These are phyloP conservation scores for Physocephala rufipes DNA, from an alignment of 2,888 invertebrate genomes.

Conservation along the genomic window DNA sequence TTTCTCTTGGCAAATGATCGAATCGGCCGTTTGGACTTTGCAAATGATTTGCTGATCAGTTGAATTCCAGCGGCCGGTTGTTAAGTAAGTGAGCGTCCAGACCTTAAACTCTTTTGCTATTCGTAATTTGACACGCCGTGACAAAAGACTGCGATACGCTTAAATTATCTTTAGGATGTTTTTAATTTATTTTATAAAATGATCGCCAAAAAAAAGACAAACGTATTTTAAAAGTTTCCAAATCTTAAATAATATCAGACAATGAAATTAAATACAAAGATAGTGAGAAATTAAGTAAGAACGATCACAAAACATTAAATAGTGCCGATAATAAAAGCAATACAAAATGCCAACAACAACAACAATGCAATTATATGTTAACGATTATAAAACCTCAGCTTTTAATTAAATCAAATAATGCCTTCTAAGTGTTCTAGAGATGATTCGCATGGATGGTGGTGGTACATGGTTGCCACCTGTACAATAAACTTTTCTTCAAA, in stretches of 20 bases:
- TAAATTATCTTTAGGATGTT: conserved; percentile 6
- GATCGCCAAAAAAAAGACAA: background rate
- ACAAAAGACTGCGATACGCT: background rate
- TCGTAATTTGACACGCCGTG: background rate
- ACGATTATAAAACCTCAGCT: background rate
- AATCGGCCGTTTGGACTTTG: conserved; percentile 12
- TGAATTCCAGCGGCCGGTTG: conserved; percentile 34
- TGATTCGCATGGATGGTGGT: conserved; percentile 2
- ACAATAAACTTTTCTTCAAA: background rate
- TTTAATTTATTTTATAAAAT: conserved; percentile 2
- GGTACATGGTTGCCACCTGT: conserved; percentile 17
- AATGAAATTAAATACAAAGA: no score
- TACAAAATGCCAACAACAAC: background rate
- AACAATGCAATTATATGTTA: background rate
- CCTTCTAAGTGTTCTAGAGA: conserved; percentile 11
- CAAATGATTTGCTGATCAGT: conserved; percentile 29
- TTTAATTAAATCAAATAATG: conserved; percentile 35
- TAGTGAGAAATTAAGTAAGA: background rate
- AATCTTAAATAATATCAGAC: no score
- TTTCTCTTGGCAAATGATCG: conserved; percentile 6
- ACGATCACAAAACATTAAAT: conserved; percentile 5
- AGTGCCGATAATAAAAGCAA: conserved; percentile 12
- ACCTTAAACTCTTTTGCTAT: background rate
- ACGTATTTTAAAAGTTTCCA: conserved; percentile 2
- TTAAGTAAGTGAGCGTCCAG: conserved; percentile 10